Evolutionary conservation across 1,140 invertebrate species (phyloP), one percentile per base, ranked within the genome.

Genomic region (Cydia strobilella): DNA sequence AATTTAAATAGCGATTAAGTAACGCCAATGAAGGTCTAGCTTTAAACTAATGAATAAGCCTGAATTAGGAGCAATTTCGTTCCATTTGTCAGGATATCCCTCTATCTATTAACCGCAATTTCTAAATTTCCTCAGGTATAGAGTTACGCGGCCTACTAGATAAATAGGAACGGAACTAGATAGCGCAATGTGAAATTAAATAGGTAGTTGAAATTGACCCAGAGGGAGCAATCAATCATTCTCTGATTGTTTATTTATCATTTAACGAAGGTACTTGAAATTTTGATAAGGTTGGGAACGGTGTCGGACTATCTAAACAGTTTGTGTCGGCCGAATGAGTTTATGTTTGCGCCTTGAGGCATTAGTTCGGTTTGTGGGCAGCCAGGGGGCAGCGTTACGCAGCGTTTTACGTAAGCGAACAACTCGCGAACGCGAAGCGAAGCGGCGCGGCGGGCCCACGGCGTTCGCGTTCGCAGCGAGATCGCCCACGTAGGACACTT

Each of bases 231-330:
- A 69, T 69, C 65, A 69, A 69, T 69, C 65, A 69, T 69, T n/a
- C 25, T 63, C 63, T 39, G 27, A 69, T 69, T 69, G 65, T 69
- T 42, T 69, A 42, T 69, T 69, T 69, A 69, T 69, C 63, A 65
- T 69, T 31, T 18, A 39, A 35, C 15, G 63, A 27, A 48, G 63
- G 63, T 31, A 54, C 65, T 69, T 69, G 65, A 69, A 69, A 69
- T 69, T 69, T 39, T 20, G 65, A 69, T 69, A 69, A 69, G 65
- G 27, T 13, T 69, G 65, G 35, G 65, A 69, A 69, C 65, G n/a
- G 65, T 69, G 27, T 42, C 31, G 65, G 65, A 20, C 15, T 69
- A 35, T 39, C 13, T 35, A 69, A 69, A 35, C 65, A 23, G 54
- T 15, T 23, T n/a, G 51, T 35, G 31, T 35, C 31, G 31, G 27